These are phyloP conservation scores for Neolamprologus variostigma DNA, from an alignment of 2,113 vertebrate genomes.

Conservation along the genomic window DNA sequence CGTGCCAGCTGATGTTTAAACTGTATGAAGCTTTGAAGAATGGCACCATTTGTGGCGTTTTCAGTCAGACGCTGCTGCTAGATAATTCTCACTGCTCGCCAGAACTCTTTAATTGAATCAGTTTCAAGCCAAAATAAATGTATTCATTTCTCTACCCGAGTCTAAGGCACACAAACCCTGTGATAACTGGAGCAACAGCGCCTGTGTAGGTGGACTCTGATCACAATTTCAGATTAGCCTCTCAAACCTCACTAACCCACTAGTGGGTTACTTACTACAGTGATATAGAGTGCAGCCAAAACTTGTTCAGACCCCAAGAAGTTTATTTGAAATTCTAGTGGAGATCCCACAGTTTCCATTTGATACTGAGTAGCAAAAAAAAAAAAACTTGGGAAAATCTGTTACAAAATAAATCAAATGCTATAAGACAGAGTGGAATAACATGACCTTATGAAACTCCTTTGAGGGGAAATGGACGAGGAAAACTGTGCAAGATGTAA, in stretches of 20 bases:
- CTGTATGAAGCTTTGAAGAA: background rate
- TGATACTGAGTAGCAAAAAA: background rate
- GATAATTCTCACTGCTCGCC: background rate
- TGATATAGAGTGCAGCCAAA: background rate
- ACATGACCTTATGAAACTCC: background rate
- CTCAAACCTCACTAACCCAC: background rate
- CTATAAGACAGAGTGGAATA: background rate
- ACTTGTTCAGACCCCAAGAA: background rate
- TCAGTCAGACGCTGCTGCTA: background rate
- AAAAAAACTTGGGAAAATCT: background rate
- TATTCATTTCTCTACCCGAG: background rate
- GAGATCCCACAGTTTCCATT: background rate
- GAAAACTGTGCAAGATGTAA: background rate
- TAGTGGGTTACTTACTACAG: background rate
- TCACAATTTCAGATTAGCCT: background rate
- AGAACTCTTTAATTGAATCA: background rate
- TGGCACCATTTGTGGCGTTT: background rate
- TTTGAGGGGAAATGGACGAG: background rate
- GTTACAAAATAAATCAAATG: background rate
- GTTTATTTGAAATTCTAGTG: background rate
- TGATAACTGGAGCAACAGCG: background rate
- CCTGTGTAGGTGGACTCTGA: background rate
- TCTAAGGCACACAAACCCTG: background rate
- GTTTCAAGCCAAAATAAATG: background rate
- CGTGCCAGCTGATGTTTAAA: background rate